Base-by-base conservation (phyloP, 1,140 invertebrate species). In the Formica exsecta region DNA sequence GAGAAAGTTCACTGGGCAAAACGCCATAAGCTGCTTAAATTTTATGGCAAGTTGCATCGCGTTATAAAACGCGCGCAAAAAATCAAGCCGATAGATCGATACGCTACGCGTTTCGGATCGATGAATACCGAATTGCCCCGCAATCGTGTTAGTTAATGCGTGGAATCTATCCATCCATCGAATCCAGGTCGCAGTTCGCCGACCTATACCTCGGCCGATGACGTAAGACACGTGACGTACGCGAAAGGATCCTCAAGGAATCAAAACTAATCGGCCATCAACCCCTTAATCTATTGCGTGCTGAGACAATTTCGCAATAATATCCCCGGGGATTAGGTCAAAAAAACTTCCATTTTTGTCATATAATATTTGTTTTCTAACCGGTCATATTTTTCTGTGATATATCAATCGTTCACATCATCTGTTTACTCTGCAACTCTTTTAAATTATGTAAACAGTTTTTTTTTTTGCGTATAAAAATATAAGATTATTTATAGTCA, bases 141-240 rank as follows among this genome's bases (percentile, higher is more conserved):
- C 41, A 57, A 48, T 57, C 73, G 48, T 16, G 51, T 29, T 22
- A 64, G 86, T 85, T 77, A 66, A 85, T 85, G 57, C 68, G 57
- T 74, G 80, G 73, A 88, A 89, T 89, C 70, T 64, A 36, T 19
- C 75, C 65, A 29, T 83, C 73, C 57, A 32, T 83, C 66, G 81
- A 85, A 89, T 85, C 71, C 54, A 54, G 79, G 66, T 48, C 66
- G 44, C 73, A 79, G 80, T 89, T 88, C 80, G 62, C 71, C 51
- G 86, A 85, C 73, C 87, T 74, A 51, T 32, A 74, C 64, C 22
- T 44, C 51, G 51, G 51, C 66, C 68, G 29, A 79, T 74, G 87
- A 81, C 75, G 75, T 54, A 51, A 87, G 64, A 13, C 25, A 54
- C 13, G 77, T 68, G 62, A 88, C 64, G 79, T 79, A 59, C 29